Evolutionary conservation across 1,140 invertebrate genomes (phyloP).

Genomic region (Vanessa atalanta): DNA sequence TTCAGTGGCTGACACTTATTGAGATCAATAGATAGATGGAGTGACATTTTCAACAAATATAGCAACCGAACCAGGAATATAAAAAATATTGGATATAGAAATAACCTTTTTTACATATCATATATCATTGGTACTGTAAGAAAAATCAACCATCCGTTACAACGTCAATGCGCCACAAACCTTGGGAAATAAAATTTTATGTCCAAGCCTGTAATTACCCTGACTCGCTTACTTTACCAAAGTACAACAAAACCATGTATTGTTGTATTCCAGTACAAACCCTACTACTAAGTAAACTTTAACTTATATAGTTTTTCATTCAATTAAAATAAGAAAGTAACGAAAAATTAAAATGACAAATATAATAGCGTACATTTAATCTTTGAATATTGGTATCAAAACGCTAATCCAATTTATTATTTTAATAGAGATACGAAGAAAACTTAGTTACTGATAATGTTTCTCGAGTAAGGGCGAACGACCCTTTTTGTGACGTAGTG

Average conservation of each 20-base stretch:
- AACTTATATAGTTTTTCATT: neutral
- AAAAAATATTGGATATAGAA: too few species aligned
- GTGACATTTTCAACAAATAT: neutral
- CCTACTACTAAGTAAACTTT: too few species aligned
- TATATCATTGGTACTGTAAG: too few species aligned
- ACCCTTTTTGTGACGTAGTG: conserved; percentile 32
- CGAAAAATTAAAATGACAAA: neutral
- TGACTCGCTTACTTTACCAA: too few species aligned
- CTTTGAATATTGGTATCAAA: neutral
- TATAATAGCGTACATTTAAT: neutral
- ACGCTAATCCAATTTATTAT: neutral
- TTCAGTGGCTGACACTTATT: neutral
- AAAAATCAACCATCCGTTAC: too few species aligned
- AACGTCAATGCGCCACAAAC: too few species aligned
- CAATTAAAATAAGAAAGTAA: neutral
- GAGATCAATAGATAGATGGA: neutral
- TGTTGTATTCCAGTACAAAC: too few species aligned
- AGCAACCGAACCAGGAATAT: neutral
- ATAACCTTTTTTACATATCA: too few species aligned
- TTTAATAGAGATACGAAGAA: neutral
- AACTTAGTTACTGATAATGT: neutral
- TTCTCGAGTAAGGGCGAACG: conserved; percentile 38
- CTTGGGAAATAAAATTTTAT: too few species aligned
- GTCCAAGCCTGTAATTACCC: too few species aligned
- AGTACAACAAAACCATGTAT: too few species aligned